Evolutionary conservation across 2,888 invertebrate genomes (phyloP).

Genomic region (Ophion obscuratus): DNA sequence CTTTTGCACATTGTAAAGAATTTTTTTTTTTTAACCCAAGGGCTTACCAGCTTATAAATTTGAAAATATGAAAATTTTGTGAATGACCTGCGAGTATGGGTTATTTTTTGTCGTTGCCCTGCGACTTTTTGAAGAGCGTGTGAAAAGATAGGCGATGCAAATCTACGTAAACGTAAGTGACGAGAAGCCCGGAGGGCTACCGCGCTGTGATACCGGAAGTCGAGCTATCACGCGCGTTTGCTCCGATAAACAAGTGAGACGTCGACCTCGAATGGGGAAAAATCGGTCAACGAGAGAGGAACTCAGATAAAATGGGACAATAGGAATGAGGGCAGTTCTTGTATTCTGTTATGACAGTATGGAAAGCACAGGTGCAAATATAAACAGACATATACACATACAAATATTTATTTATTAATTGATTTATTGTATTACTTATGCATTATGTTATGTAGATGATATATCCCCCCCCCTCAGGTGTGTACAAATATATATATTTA

Average conservation of each 20-base stretch:
- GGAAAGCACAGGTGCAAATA: too few species aligned
- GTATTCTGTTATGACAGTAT: too few species aligned
- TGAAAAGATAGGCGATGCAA: conserved; percentile 13
- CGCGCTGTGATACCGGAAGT: conserved; percentile 53
- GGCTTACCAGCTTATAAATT: too few species aligned
- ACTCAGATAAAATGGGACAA: conserved; percentile 2
- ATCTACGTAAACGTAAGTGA: conserved; percentile 26
- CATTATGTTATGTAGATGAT: too few species aligned
- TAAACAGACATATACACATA: too few species aligned
- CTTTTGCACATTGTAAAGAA: not conserved
- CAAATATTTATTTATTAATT: too few species aligned
- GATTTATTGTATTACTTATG: too few species aligned
- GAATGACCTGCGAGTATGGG: not conserved
- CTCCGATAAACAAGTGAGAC: conserved; percentile 60
- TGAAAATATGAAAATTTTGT: too few species aligned
- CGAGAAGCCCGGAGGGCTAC: conserved; percentile 31
- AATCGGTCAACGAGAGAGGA: conserved; percentile 54
- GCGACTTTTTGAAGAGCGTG: conserved; percentile 12
- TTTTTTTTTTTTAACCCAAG: not conserved
- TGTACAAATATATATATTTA: too few species aligned
- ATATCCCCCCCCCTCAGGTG: too few species aligned
- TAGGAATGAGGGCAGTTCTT: not conserved
- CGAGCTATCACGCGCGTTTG: conserved; percentile 55
- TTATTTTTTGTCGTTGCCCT: not conserved
- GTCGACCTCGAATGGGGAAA: conserved; percentile 49